These are phyloP conservation scores for Parapristionchus giblindavisi DNA, from an alignment of 2,888 invertebrate genomes.

Conservation along the genomic window DNA sequence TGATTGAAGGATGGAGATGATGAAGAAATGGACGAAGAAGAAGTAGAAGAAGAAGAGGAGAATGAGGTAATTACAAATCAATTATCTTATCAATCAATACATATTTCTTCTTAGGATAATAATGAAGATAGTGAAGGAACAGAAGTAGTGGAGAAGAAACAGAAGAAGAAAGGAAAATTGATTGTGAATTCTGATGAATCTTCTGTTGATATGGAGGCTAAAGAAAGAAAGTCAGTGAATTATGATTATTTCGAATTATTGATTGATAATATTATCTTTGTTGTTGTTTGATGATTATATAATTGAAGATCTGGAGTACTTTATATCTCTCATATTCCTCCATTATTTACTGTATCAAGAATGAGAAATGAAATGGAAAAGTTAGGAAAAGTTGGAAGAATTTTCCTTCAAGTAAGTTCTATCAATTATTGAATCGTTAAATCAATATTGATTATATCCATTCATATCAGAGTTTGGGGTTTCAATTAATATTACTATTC, in stretches of 20 bases:
- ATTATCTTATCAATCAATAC: background rate
- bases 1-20: background rate
- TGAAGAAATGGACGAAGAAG: slow-evolving; percentile 19
- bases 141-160: too few species aligned
- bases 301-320: slow-evolving; percentile 53
- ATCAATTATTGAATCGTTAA: background rate
- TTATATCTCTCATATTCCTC: slow-evolving; percentile 64
- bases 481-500: too few species aligned
- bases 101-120: too few species aligned
- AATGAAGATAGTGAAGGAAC: too few species aligned
- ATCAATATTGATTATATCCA: background rate
- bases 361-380: slow-evolving; percentile 59
- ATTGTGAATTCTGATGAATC: too few species aligned
- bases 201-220: too few species aligned
- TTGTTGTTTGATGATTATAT: slow-evolving; percentile 25
- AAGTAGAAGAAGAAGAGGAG: slow-evolving; percentile 11
- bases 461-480: too few species aligned
- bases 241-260: too few species aligned
- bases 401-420: slow-evolving; percentile 56
- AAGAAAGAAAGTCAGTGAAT: too few species aligned
- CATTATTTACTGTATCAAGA: slow-evolving; percentile 56
- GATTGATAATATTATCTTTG: too few species aligned
- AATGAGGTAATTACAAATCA: background rate
- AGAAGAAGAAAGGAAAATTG: too few species aligned
- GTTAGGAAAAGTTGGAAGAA: slow-evolving; percentile 59